A percentile compares a stretch with the other conserved stretches of the same genome.
These are phyloP conservation scores for Tapirus terrestris DNA, from an alignment of 2,113 vertebrate genomes.

Conservation along the genomic window DNA sequence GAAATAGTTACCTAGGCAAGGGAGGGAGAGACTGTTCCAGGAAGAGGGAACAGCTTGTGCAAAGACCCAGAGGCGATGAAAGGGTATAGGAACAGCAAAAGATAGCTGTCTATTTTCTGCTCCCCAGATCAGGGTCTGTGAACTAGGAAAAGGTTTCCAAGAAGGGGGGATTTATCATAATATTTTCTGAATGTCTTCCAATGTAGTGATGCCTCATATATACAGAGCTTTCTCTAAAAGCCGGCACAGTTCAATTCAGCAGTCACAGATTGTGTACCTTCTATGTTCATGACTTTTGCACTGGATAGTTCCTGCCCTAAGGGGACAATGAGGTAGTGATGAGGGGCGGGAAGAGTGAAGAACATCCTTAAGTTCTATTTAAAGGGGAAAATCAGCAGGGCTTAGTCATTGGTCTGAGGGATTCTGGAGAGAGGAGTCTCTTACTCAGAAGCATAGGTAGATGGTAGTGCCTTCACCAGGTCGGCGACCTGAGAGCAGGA, in stretches of 20 bases:
- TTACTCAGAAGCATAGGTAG: not conserved
- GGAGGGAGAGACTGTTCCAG: not conserved
- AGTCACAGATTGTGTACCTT: not conserved
- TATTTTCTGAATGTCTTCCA: not conserved
- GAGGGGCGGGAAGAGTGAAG: not conserved
- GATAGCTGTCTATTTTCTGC: not conserved
- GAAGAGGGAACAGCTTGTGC: not conserved
- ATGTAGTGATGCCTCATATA: not conserved
- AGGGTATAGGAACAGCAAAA: not conserved
- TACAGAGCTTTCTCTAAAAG: not conserved
- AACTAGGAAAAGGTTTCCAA: not conserved
- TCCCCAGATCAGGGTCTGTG: not conserved
- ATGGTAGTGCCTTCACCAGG: not conserved
- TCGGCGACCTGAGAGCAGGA: not conserved
- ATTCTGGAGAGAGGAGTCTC: not conserved
- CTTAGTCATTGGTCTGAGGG: not conserved
- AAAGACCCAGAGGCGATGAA: not conserved
- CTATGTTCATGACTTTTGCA: not conserved
- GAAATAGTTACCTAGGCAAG: not conserved
- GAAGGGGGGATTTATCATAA: not conserved
- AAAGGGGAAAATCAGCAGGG: not conserved
- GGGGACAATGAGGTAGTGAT: not conserved
- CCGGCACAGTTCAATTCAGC: not conserved
- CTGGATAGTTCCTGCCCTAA: not conserved
- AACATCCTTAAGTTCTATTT: not conserved